A percentile compares a stretch with the other conserved stretches of the same genome.
These are phyloP conservation scores for Platynereis dumerilii DNA, from an alignment of 2,888 invertebrate genomes.

Conservation along the genomic window DNA sequence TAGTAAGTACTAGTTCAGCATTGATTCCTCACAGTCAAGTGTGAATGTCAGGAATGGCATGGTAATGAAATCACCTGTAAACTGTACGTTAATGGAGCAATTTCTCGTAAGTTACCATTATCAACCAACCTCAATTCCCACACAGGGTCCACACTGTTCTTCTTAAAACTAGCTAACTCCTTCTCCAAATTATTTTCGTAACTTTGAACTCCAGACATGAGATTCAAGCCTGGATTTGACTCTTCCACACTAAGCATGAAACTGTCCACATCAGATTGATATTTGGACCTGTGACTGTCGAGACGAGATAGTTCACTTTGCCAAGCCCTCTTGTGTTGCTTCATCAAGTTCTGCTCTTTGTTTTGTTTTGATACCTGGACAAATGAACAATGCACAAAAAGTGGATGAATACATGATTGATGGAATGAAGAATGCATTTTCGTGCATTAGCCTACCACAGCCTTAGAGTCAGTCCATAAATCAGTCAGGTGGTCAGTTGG, in stretches of 20 bases:
- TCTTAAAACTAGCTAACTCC: conserved; percentile 53
- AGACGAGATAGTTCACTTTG: conserved; percentile 55
- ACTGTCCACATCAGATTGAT: conserved; percentile 47
- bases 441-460: too few species aligned
- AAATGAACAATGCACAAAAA: too few species aligned
- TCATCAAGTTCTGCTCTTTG: conserved; percentile 54
- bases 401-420: conserved; percentile 44
- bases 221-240: conserved; percentile 38
- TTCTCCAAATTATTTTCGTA: conserved; percentile 43
- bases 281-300: conserved; percentile 46
- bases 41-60: too few species aligned
- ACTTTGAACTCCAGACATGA: conserved; percentile 52
- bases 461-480: too few species aligned
- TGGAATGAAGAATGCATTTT: too few species aligned
- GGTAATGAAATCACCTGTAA: too few species aligned
- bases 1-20: too few species aligned
- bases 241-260: conserved; percentile 41
- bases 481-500: too few species aligned
- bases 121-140: conserved; percentile 52
- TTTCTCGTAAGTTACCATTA: too few species aligned
- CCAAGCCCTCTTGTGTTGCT: conserved; percentile 60
- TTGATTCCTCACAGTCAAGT: too few species aligned
- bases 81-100: too few species aligned
- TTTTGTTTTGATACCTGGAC: conserved; percentile 46
- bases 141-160: conserved; percentile 52